phyloP scores from a whole-genome alignment of 2,113 vertebrate genomes.

The Corythornis madagascariensis region DNA sequence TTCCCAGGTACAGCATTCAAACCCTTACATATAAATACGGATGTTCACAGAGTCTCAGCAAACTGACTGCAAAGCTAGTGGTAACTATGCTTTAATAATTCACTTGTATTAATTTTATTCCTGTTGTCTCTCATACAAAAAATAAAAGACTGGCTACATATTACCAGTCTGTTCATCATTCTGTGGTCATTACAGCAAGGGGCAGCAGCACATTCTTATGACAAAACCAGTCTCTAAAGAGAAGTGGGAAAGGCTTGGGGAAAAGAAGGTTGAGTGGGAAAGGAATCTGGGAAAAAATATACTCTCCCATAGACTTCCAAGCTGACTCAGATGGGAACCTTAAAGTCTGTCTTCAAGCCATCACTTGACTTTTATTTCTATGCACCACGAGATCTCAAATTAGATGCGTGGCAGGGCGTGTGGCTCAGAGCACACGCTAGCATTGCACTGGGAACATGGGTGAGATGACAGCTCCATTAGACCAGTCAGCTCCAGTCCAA shows the following conservation, averaged over 20 bases:
- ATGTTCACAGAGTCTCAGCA: neutral
- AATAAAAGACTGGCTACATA: neutral
- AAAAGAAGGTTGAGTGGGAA: constrained; percentile 50
- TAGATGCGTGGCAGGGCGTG: neutral
- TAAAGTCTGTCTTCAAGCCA: constrained; percentile 39
- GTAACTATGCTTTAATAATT: constrained; percentile 22
- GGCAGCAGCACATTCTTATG: neutral
- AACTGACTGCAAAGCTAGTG: neutral
- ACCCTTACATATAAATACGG: neutral
- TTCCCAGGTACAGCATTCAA: neutral
- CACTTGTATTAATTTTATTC: constrained; percentile 10
- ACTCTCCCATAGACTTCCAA: neutral
- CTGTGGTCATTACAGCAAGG: constrained; percentile 25
- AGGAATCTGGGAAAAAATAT: constrained; percentile 22
- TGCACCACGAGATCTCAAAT: neutral
- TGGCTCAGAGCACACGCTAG: neutral
- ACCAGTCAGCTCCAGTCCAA: neutral
- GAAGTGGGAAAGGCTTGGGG: neutral
- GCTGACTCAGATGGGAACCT: constrained; percentile 16
- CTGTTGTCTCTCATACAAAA: neutral
- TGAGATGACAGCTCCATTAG: neutral
- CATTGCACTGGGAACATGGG: neutral
- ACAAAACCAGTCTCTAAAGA: neutral
- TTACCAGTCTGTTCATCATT: constrained; percentile 18
- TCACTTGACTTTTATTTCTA: constrained; percentile 39